Evolutionary conservation across 2,113 vertebrate species (phyloP).

Genomic region (Etia nguti): DNA sequence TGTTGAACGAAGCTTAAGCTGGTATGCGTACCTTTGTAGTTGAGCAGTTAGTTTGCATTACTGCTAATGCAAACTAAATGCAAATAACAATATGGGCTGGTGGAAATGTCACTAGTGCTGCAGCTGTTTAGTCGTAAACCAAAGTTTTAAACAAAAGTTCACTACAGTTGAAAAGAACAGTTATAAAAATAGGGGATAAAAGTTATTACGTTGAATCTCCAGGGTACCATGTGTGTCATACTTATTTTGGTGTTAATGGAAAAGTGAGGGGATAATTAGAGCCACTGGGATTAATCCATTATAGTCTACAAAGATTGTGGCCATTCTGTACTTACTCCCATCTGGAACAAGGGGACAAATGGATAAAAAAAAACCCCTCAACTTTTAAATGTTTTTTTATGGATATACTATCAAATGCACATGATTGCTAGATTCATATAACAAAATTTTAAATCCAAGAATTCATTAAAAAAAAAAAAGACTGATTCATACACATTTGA

Average conservation of each 20-base stretch:
- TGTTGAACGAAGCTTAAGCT: not conserved
- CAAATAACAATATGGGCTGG: not conserved
- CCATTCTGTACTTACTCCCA: not conserved
- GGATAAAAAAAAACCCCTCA: not conserved
- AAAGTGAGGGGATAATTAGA: not conserved
- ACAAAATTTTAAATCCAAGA: not conserved
- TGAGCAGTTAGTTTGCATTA: not conserved
- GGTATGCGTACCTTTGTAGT: not conserved
- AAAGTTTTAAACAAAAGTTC: not conserved
- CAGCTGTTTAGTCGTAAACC: not conserved
- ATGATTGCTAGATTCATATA: not conserved
- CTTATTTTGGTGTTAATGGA: not conserved
- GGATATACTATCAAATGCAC: not conserved
- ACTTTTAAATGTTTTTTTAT: not conserved
- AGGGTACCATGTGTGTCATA: not conserved
- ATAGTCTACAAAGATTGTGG: not conserved
- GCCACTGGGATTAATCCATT: not conserved
- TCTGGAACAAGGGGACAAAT: not conserved
- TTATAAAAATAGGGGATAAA: not conserved
- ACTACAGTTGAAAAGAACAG: not conserved
- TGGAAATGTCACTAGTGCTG: not conserved
- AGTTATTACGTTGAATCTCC: not conserved
- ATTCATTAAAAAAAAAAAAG: not conserved
- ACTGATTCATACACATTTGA: slow-evolving; percentile 6
- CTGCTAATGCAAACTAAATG: not conserved